Evolutionary conservation across 2,888 invertebrate genomes (phyloP).

Genomic region (Cephonodes hylas): DNA sequence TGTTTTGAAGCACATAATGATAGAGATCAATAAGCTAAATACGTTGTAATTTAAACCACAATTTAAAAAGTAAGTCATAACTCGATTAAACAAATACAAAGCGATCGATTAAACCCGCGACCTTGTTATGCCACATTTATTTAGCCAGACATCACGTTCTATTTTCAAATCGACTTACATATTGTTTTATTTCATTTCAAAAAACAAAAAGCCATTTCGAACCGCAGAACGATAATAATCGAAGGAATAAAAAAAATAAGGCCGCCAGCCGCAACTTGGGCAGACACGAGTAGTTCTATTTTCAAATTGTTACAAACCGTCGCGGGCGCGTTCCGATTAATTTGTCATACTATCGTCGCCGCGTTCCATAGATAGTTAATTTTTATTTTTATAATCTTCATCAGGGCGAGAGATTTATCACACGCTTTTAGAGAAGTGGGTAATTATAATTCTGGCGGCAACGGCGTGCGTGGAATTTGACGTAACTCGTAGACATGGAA

Average conservation of each 20-base stretch:
- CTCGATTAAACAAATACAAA: neutral
- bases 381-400: slow-evolving; percentile 58
- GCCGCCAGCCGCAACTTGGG: slow-evolving; percentile 10
- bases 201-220: slow-evolving; percentile 4
- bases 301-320: slow-evolving; percentile 55
- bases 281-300: slow-evolving; percentile 45
- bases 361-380: slow-evolving; percentile 47
- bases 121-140: slow-evolving; percentile 1
- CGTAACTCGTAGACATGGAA: slow-evolving; percentile 25
- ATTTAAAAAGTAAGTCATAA: neutral
- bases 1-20: neutral
- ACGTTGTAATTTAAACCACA: neutral
- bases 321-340: slow-evolving; percentile 54
- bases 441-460: slow-evolving; percentile 52
- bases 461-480: slow-evolving; percentile 44
- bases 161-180: neutral
- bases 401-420: slow-evolving; percentile 58
- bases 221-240: neutral
- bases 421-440: slow-evolving; percentile 39
- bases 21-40: neutral
- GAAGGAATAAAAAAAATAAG: slow-evolving; percentile 11
- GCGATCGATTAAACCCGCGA: neutral
- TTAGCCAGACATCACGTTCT: slow-evolving; percentile 1
- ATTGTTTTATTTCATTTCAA: neutral
- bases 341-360: slow-evolving; percentile 65